Evolutionary conservation across 2,797 vertebrate genomes (phyloP).

Genomic region (Enteromius treurensis): DNA sequence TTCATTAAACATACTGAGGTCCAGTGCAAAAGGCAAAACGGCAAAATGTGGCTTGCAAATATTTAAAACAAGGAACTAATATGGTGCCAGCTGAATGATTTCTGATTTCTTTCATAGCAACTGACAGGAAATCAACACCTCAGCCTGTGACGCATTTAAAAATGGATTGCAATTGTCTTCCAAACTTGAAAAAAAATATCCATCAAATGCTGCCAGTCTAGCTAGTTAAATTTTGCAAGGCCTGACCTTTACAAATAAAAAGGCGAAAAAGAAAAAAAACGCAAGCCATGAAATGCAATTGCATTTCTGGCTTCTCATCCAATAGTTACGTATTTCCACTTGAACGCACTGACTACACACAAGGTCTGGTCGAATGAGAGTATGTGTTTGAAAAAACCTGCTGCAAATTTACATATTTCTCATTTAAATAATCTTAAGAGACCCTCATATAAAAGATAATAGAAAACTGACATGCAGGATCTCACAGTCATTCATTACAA

Average conservation of each 20-base stretch:
- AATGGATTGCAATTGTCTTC: conserved; percentile 18
- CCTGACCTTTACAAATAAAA: conserved; percentile 23
- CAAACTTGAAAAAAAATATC: neutral
- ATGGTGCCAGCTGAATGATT: neutral
- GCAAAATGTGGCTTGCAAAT: neutral
- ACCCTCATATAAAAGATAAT: neutral
- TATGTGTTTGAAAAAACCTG: conserved; percentile 2
- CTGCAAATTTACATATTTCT: conserved; percentile 18
- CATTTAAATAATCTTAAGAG: conserved; percentile 9
- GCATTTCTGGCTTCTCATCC: neutral
- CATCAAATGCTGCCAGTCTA: neutral
- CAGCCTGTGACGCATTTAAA: neutral
- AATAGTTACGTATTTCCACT: neutral
- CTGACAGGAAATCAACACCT: neutral
- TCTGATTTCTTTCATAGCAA: neutral
- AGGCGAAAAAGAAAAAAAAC: neutral
- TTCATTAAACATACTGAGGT: conserved; percentile 2
- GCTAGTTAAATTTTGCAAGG: conserved; percentile 12
- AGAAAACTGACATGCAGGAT: neutral
- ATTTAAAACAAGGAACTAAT: neutral
- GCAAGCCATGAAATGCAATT: neutral
- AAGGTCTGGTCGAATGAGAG: neutral
- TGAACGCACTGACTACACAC: neutral
- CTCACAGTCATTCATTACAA: neutral
- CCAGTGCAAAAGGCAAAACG: neutral